phyloP scores from a whole-genome alignment of 2,888 invertebrate species.

The Cerceris ruficornis region DNA sequence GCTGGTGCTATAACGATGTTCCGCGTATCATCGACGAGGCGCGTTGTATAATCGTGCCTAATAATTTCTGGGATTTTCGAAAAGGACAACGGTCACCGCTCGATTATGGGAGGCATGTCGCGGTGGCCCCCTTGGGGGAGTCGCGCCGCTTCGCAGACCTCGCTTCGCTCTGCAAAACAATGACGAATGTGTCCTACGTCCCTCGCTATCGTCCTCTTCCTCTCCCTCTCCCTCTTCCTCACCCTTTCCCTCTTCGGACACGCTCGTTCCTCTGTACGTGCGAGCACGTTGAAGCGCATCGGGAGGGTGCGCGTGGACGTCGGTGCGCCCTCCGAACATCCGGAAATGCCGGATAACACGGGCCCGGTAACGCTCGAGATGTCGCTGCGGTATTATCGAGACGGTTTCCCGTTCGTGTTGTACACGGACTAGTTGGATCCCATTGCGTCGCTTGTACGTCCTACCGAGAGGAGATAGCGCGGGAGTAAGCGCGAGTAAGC shows the following conservation, averaged over 20 bases:
- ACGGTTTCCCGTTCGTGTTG: conserved; percentile 52
- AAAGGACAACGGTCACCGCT: conserved; percentile 51
- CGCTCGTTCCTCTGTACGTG: conserved; percentile 24
- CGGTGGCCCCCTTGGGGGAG: conserved; percentile 50
- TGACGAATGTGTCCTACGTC: conserved; percentile 65
- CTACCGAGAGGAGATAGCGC: background rate
- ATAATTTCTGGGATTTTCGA: conserved; percentile 45
- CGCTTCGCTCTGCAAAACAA: conserved; percentile 60
- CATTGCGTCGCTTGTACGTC: conserved; percentile 2
- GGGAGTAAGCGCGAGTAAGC: background rate
- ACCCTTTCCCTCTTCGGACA: background rate
- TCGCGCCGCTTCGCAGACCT: conserved; percentile 49
- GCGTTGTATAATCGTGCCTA: conserved; percentile 13
- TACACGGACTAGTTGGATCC: conserved; percentile 31
- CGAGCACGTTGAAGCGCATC: conserved; percentile 16
- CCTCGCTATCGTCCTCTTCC: conserved; percentile 10
- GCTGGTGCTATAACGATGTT: no score
- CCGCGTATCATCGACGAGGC: background rate
- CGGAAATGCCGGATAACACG: conserved; percentile 58
- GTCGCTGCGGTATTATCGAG: conserved; percentile 67
- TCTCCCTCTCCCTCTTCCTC: no score
- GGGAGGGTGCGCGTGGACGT: conserved; percentile 4
- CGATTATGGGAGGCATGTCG: conserved; percentile 69
- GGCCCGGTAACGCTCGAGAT: conserved; percentile 51
- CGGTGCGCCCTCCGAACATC: conserved; percentile 25